Evolutionary conservation across 1,140 invertebrate species (phyloP).

Genomic region (Venturia canescens): DNA sequence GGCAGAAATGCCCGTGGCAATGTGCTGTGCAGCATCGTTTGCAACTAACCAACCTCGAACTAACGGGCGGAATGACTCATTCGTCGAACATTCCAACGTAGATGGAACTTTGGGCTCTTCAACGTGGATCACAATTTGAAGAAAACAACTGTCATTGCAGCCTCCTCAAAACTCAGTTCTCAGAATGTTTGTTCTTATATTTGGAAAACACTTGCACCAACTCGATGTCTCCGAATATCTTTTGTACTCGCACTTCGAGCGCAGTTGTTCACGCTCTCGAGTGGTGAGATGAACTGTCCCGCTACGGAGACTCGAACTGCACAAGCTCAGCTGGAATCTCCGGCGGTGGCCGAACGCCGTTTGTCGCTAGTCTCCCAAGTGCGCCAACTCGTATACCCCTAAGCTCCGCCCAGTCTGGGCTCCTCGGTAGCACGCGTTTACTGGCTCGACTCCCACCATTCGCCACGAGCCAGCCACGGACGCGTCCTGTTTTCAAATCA

Average conservation of each 20-base stretch:
- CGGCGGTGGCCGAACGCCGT: slow-evolving; percentile 73
- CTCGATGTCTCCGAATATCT: too few relatives aligned
- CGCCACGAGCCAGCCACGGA: not conserved
- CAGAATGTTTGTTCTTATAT: too few relatives aligned
- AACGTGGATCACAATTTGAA: too few relatives aligned
- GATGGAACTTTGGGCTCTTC: too few relatives aligned
- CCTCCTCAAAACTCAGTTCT: too few relatives aligned
- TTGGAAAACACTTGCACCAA: too few relatives aligned
- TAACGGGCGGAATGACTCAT: not conserved
- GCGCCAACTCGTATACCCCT: slow-evolving; percentile 60
- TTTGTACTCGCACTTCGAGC: too few relatives aligned
- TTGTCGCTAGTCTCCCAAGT: slow-evolving; percentile 59
- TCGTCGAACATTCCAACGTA: not conserved
- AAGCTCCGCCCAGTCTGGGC: slow-evolving; percentile 63
- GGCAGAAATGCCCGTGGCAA: slow-evolving; percentile 71
- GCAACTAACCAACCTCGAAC: too few relatives aligned
- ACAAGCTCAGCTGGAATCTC: slow-evolving; percentile 50
- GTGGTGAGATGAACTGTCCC: not conserved
- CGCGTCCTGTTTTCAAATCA: not conserved
- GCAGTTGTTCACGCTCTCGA: too few relatives aligned
- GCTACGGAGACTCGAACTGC: slow-evolving; percentile 32
- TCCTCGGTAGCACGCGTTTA: slow-evolving; percentile 39
- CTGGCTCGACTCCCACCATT: slow-evolving; percentile 58
- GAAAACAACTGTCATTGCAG: too few relatives aligned
- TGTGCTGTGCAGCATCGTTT: slow-evolving; percentile 71